These are phyloP conservation scores for Drosophila cognata DNA, from an alignment of 2,888 invertebrate genomes.

Conservation along the genomic window DNA sequence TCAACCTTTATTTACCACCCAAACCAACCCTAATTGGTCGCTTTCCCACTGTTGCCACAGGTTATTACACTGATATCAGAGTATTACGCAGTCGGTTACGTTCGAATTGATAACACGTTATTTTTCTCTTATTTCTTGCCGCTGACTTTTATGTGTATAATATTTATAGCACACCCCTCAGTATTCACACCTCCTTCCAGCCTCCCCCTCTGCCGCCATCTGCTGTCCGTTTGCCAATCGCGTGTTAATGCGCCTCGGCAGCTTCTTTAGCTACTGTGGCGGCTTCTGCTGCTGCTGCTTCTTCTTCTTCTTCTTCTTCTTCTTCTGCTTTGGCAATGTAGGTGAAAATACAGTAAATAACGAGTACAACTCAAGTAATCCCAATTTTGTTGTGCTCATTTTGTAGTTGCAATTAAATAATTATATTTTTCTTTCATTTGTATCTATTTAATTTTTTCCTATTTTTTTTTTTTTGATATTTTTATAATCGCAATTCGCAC, in stretches of 20 bases:
- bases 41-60: neutral
- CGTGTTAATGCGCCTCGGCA: conserved; percentile 44
- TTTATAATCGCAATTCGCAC: conserved; percentile 20
- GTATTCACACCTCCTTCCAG: conserved; percentile 7
- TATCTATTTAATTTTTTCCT: neutral
- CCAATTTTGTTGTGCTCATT: conserved; percentile 48
- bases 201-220: neutral
- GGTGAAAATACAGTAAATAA: conserved; percentile 73
- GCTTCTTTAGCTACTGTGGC: conserved; percentile 5
- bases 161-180: conserved; percentile 34
- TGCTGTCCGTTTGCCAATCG: conserved; percentile 25
- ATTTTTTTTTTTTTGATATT: conserved; percentile 6
- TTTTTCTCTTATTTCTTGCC: conserved; percentile 15
- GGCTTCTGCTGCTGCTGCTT: neutral
- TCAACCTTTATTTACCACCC: neutral
- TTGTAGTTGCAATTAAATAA: conserved; percentile 66
- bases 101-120: neutral
- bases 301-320: neutral
- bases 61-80: neutral
- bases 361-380: conserved; percentile 37
- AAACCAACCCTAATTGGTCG: neutral
- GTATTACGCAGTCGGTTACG: neutral
- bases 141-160: conserved; percentile 18
- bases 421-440: conserved; percentile 41
- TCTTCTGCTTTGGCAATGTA: conserved; percentile 53